Base-by-base conservation (phyloP, 2,113 vertebrate genomes). In the Climacteris rufus region DNA sequence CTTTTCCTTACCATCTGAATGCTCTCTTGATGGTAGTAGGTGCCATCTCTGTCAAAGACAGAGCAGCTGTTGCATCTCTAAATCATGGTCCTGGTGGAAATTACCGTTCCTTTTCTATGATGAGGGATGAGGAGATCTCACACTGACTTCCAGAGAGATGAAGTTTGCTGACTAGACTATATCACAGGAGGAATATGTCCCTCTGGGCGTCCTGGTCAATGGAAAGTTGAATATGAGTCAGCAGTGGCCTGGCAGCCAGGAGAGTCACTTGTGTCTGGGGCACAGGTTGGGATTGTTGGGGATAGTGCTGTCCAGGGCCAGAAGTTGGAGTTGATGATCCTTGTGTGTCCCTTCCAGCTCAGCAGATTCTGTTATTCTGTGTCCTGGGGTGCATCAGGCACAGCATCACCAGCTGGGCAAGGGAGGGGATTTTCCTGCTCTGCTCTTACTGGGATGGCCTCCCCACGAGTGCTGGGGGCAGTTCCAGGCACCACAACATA, bases 391-490 rank as follows among this genome's bases (percentile, higher is more conserved):
- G 5, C 31, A 49, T 31, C 71, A 76, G 37, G 52, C 25, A 21
- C 61, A 66, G 31, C 53, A 52, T 44, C 0, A 0, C 45, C 53
- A 50, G 21, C 9, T 0, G 0, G 33, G 53, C 45, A 52, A 37
- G 22, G 53, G 37, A 27, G 15, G 61, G 17, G 45, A 86, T 44
- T 52, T 37, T 68, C 72, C 53, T 1, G 1, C 37, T 52, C 53
- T 68, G 45, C 53, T 10, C 31, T 59, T 1, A 0, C 53, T 68
- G 61, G 37, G 27, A 11, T 0, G 0, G 50, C 35, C 71, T 77
- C 44, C 22, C 6, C 21, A 44, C 1, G 0, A 37, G 10, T 60
- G 0, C 15, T 45, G 33, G 0, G 37, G 0, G 18, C 18, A 52
- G 33, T 22, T 37, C 44, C 15, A 21, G 22, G 33, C 23, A 5